These are phyloP conservation scores for Amazona finschi DNA, from an alignment of 2,797 vertebrate species.

Conservation along the genomic window DNA sequence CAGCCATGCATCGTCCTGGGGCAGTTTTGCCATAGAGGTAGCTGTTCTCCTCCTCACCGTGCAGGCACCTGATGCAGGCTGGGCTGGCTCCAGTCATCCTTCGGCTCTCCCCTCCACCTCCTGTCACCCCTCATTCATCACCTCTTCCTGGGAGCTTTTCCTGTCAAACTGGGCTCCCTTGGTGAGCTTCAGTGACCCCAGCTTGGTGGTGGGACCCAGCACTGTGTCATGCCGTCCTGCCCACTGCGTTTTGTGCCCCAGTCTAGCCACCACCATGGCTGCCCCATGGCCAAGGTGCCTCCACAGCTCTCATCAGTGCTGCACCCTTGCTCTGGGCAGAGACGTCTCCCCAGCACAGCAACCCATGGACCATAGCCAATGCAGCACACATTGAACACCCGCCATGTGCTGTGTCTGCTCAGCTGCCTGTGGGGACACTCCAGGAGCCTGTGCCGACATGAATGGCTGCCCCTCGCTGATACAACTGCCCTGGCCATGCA, in stretches of 20 bases:
- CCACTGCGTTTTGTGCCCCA: neutral
- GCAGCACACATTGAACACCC: rapidly evolving
- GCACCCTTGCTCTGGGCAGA: neutral
- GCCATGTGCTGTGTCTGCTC: rapidly evolving
- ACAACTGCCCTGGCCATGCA: rapidly evolving
- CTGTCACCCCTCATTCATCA: neutral
- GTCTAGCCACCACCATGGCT: rapidly evolving
- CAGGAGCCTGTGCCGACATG: rapidly evolving
- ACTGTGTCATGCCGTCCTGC: neutral
- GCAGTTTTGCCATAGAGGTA: neutral
- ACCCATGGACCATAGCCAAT: neutral
- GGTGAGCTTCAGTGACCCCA: neutral
- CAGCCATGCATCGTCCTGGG: rapidly evolving
- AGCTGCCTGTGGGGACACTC: neutral
- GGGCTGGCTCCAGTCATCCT: neutral
- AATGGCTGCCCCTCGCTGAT: rapidly evolving
- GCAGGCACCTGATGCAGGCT: rapidly evolving
- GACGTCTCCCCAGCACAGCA: rapidly evolving
- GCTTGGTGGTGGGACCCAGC: neutral
- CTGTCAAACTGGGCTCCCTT: neutral
- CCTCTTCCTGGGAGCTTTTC: neutral
- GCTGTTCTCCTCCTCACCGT: rapidly evolving
- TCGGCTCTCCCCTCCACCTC: rapidly evolving
- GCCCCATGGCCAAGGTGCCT: neutral
- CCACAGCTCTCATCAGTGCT: neutral